A percentile compares a stretch with the other conserved stretches of the same genome.
Conservation (phyloP, 2,113 vertebrate species). For the Perca flavescens region DNA sequence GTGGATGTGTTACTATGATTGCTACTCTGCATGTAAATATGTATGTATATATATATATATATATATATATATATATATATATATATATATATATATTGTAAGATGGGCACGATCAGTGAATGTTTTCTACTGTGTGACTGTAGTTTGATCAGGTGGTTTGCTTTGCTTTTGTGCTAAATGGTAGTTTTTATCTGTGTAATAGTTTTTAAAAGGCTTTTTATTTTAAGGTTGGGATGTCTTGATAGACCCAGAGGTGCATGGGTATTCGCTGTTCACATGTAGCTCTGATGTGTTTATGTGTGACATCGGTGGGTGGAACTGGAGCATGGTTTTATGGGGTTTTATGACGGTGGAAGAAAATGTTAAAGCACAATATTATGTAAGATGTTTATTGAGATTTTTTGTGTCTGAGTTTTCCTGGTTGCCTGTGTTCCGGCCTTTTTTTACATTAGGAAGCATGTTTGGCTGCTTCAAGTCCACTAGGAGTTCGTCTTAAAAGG, state of each 20-base stretch:
- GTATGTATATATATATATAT: neutral
- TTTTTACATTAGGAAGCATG: conserved; percentile 1
- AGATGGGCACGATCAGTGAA: conserved; percentile 10
- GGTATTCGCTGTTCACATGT: conserved; percentile 20
- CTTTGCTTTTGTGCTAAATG: conserved; percentile 17
- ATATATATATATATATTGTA: conserved; percentile 10
- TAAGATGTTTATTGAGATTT: conserved; percentile 1
- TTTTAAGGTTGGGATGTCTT: conserved; percentile 6
- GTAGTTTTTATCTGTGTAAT: neutral
- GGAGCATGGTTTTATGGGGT: conserved; percentile 36
- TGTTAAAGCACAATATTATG: conserved; percentile 47
- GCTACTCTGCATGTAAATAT: conserved; percentile 71
- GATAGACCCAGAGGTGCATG: conserved; percentile 20
- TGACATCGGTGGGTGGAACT: neutral
- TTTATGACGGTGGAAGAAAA: conserved; percentile 51
- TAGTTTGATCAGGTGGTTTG: conserved; percentile 32
- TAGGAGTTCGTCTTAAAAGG: conserved; percentile 6
- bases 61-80: conserved; percentile 11
- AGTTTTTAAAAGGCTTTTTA: neutral
- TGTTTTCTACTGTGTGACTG: neutral
- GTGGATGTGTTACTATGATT: conserved; percentile 9
- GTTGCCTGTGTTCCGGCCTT: neutral
- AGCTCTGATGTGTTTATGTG: conserved; percentile 20
- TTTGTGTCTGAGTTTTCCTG: neutral
- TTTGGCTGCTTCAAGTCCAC: conserved; percentile 34